These are phyloP conservation scores for Speoplatyrhinus poulsoni DNA, from an alignment of 2,113 vertebrate species.

Conservation along the genomic window DNA sequence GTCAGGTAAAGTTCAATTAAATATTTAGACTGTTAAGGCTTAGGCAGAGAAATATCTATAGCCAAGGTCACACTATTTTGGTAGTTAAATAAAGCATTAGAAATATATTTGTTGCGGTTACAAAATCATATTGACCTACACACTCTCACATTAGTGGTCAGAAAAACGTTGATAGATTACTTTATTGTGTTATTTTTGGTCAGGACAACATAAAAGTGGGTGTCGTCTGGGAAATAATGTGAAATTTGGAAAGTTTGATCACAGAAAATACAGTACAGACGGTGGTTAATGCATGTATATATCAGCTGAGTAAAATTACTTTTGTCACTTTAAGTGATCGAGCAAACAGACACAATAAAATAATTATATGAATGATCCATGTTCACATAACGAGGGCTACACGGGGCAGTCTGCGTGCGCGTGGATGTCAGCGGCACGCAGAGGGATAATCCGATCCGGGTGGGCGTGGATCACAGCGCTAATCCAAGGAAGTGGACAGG, in stretches of 20 bases:
- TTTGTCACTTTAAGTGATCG: constrained; percentile 21
- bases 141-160: background rate
- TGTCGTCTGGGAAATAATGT: too few relatives aligned
- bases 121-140: background rate
- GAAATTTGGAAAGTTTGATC: background rate
- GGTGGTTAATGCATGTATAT: constrained; percentile 20
- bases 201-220: too few relatives aligned
- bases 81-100: constrained; percentile 1
- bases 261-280: background rate
- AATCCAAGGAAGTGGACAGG: constrained; percentile 56
- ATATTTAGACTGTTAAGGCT: constrained; percentile 71
- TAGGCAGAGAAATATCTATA: constrained; percentile 42
- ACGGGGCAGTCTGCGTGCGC: constrained; percentile 38
- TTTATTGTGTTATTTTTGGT: too few relatives aligned
- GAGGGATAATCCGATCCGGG: constrained; percentile 59
- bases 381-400: constrained; percentile 61
- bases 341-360: constrained; percentile 53
- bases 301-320: constrained; percentile 27
- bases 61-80: constrained; percentile 27
- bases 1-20: constrained; percentile 86
- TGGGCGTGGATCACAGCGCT: constrained; percentile 45
- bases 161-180: background rate
- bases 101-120: background rate
- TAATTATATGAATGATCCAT: constrained; percentile 51
- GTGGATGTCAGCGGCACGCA: constrained; percentile 45